A percentile compares a stretch with the other conserved stretches of the same genome.
Conservation (phyloP, 2,888 invertebrate genomes). For the Aphelenchoides bicaudatus region DNA sequence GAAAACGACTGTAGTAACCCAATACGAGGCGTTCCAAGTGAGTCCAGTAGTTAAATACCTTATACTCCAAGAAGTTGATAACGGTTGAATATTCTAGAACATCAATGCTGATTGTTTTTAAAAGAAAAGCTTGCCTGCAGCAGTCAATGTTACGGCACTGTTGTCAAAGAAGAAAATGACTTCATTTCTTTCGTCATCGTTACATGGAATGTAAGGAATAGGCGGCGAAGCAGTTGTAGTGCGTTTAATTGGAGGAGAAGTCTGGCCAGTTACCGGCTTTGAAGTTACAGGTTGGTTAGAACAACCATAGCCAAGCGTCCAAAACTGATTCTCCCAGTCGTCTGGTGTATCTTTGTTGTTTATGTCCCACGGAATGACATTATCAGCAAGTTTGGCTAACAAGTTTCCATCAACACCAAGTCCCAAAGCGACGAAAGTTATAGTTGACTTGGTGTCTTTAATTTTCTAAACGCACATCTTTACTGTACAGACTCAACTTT, state of each 20-base stretch:
- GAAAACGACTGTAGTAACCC: conserved; percentile 16
- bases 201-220: conserved; percentile 8
- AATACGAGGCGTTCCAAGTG: conserved; percentile 22
- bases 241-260: not conserved
- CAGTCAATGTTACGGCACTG: too few species aligned
- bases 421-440: conserved; percentile 14
- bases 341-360: not conserved
- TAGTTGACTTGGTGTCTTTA: not conserved
- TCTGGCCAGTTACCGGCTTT: too few species aligned
- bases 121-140: too few species aligned
- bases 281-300: not conserved
- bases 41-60: conserved; percentile 17
- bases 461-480: not conserved
- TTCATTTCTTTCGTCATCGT: not conserved
- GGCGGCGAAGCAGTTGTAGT: conserved; percentile 9
- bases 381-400: conserved; percentile 4
- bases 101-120: too few species aligned
- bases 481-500: not conserved
- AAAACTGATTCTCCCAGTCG: conserved; percentile 16
- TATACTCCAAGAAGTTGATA: conserved; percentile 9
- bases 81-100: not conserved
- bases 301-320: conserved; percentile 15
- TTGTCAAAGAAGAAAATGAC: conserved; percentile 4
- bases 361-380: conserved; percentile 16
- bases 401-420: not conserved